Evolutionary conservation across 1,140 invertebrate genomes (phyloP), one percentile per base, ranked within the genome.

Genomic region (Diabrotica virgifera): DNA sequence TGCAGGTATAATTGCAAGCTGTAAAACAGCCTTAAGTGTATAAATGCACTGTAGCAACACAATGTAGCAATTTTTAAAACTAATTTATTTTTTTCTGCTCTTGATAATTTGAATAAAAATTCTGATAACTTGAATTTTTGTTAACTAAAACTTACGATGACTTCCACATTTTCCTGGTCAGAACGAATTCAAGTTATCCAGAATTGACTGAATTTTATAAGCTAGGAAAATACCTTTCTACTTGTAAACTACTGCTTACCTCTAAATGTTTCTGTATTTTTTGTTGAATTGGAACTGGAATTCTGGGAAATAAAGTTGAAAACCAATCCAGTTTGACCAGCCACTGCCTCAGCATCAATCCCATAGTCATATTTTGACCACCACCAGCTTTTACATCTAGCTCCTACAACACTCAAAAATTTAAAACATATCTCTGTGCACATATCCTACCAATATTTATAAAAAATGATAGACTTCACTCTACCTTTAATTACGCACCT

Each of bases 261-360:
- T 83, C 81, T 64, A 91, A 78, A 73, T 86, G 89, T 74, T 88
- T 89, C 76, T 95, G 91, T 65, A 94, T 85, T 77, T 90, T 89
- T 77, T 93, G 96, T 81, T 99, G 96, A 72, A 99, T 97, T 11
- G 97, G 97, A 40, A 99, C 97, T n/a, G 98, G 97, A 80, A 99
- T 99, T 67, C 98, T 85, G 0, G 98, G 98, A 79, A 99, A 99
- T 10, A 99, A 82, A 6, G 97, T 99, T 5, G 94, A 95, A 82
- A 97, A 99, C 95, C 95, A 97, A 74, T 99, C 97, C 52, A 99
- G 81, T 79, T 99, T 98, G 36, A 94, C 92, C 12, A 99, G 84
- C 85, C 96, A 96, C 75, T 95, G 93, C 53, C 95, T 87, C 0
- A 96, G 83, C 82, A 99, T 90, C 72, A 96, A 90, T 0, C 98